Evolutionary conservation across 1,140 invertebrate genomes (phyloP), one percentile per base, ranked within the genome.

Genomic region (Diorhabda elongata): DNA sequence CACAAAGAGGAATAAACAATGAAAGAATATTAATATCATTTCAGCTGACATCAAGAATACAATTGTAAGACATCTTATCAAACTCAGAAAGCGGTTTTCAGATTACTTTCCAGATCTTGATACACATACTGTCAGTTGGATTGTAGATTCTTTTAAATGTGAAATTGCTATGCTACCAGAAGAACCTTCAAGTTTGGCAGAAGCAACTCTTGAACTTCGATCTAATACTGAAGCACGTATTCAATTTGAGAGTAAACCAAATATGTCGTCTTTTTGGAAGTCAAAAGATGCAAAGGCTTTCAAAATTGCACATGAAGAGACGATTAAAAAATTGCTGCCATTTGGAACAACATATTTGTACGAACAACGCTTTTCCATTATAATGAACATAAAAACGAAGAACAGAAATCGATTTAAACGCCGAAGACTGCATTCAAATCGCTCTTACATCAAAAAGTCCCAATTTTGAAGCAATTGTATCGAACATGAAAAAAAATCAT

Each of bases 101-200:
- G 26, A 26, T 26, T 26, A 26, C 26, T 26, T 26, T 26, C 26
- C 26, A 26, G 26, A 26, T 1, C 26, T 26, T 26, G 26, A 26
- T 26, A 26, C 26, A 26, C 26, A 26, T 26, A 26, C 26, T 26
- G 26, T 67, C 63, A 72, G 59, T 72, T 62, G 67, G 45, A 68
- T 69, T 66, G 64, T 69, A 66, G 67, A 72, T 72, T 47, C 67
- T 69, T 72, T 72, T 67, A 69, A 69, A 72, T 69, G 63, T 66
- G 67, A 69, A 72, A 52, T 52, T 52, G 45, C 45, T 52, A 52
- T 52, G 45, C 0, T 52, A 52, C 45, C 45, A 52, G 2, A 72
- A 52, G 45, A 52, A 52, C 45, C 5, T 52, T 52, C 45, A 52
- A 2, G 45, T 52, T 52, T 52, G 8, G 45, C 45, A 6, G 45